A percentile compares a stretch with the other conserved stretches of the same genome.
Evolutionary conservation across 2,797 vertebrate genomes (phyloP).

Genomic region (Phrynocephalus guinanensis): DNA sequence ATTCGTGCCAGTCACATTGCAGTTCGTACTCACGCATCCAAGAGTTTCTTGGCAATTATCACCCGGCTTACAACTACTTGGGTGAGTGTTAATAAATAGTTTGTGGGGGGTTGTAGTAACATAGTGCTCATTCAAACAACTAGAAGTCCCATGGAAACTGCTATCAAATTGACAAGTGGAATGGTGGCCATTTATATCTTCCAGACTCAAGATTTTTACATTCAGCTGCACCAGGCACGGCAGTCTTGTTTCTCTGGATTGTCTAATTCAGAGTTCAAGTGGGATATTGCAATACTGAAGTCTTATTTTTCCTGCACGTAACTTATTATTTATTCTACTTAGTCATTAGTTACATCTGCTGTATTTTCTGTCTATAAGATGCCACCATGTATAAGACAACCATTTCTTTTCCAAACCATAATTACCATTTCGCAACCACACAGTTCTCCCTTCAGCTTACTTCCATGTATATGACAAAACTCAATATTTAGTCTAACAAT

Average conservation of each 20-base stretch:
- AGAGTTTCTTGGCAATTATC: neutral
- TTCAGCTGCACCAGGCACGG: neutral
- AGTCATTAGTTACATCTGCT: neutral
- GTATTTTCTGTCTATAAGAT: neutral
- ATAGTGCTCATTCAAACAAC: neutral
- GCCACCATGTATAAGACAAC: too few relatives aligned
- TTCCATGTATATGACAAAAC: too few relatives aligned
- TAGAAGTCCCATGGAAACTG: neutral
- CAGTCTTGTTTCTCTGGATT: neutral
- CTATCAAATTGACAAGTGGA: neutral
- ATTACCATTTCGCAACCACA: too few relatives aligned
- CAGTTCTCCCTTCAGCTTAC: too few relatives aligned
- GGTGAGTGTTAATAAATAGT: neutral
- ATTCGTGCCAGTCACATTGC: neutral
- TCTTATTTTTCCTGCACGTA: neutral
- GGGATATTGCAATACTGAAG: neutral
- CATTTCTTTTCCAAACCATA: too few relatives aligned
- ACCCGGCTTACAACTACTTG: neutral
- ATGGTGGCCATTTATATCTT: neutral
- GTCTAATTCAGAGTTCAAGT: neutral
- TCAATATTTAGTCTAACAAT: too few relatives aligned
- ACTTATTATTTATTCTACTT: neutral
- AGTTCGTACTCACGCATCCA: neutral
- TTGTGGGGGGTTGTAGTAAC: neutral
- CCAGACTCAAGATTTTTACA: neutral